Conservation (phyloP, 2,797 vertebrate species). For the Anguilla pacifica region DNA sequence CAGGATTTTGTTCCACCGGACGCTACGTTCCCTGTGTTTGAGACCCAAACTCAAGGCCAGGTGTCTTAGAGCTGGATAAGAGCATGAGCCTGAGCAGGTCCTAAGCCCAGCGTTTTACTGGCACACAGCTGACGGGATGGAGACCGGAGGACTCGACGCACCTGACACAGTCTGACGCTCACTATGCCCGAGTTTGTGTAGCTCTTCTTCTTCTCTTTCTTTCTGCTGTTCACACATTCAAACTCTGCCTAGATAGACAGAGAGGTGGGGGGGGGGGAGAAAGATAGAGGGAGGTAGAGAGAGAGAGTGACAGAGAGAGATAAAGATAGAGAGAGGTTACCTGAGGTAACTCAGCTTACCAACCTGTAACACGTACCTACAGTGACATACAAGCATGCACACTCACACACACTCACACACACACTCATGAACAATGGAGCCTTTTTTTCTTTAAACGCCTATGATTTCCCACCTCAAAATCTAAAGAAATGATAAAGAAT, state of each 20-base stretch:
- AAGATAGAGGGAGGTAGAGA: not conserved
- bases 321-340: not conserved
- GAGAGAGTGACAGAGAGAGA: not conserved
- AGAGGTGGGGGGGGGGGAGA: not conserved
- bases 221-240: not conserved
- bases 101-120: not conserved
- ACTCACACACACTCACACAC: too few species aligned
- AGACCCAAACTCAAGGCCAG: too few species aligned
- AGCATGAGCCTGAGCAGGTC: too few species aligned
- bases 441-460: not conserved
- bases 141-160: not conserved
- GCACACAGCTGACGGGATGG: not conserved
- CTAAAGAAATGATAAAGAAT: too few species aligned
- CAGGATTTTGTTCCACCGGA: not conserved
- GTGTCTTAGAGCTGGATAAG: not conserved
- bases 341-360: not conserved
- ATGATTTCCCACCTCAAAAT: not conserved
- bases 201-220: conserved; percentile 10
- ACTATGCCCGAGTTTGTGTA: not conserved
- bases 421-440: not conserved
- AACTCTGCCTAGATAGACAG: not conserved
- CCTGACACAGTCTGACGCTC: not conserved
- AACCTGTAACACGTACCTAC: too few species aligned
- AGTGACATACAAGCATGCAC: too few species aligned
- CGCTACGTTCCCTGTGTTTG: not conserved